A percentile compares a stretch with the other conserved stretches of the same genome.
Evolutionary conservation across 2,888 invertebrate species (phyloP).

Genomic region (Conistra vaccinii): DNA sequence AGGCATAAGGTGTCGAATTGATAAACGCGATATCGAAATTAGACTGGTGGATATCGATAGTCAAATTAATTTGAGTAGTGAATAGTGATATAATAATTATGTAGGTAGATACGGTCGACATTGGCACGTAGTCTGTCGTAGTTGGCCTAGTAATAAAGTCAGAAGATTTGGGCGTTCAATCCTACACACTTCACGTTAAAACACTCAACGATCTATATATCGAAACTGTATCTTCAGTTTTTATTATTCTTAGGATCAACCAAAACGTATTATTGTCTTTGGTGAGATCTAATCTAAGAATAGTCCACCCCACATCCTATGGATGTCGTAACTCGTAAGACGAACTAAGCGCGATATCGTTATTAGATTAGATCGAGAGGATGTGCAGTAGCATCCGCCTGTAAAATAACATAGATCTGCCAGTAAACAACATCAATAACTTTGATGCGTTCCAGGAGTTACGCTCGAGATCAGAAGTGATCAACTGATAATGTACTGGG

Average conservation of each 20-base stretch:
- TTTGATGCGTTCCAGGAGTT: conserved; percentile 1
- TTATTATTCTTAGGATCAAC: conserved; percentile 18
- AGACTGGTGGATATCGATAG: conserved; percentile 6
- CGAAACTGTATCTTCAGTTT: too few relatives aligned
- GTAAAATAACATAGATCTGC: conserved; percentile 20
- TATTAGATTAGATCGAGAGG: conserved; percentile 30
- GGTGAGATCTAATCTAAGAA: conserved; percentile 44
- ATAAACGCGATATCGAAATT: conserved; percentile 27
- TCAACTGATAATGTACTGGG: neutral
- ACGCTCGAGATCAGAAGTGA: neutral
- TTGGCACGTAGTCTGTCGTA: neutral
- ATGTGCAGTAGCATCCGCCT: conserved; percentile 36
- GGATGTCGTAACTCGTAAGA: conserved; percentile 50
- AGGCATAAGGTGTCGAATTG: neutral
- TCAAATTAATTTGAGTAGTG: conserved; percentile 34
- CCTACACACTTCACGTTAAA: conserved; percentile 19
- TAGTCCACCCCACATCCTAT: conserved; percentile 52
- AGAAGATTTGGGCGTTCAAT: neutral
- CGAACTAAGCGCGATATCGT: conserved; percentile 33
- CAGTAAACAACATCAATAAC: conserved; percentile 3
- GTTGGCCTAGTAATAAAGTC: neutral
- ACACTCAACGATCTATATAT: conserved; percentile 13
- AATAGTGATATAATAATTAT: conserved; percentile 36
- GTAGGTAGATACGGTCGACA: conserved; percentile 15
- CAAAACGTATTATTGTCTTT: conserved; percentile 20